Conservation (phyloP, 2,888 invertebrate species). For the Tolmerus cingulatus region DNA sequence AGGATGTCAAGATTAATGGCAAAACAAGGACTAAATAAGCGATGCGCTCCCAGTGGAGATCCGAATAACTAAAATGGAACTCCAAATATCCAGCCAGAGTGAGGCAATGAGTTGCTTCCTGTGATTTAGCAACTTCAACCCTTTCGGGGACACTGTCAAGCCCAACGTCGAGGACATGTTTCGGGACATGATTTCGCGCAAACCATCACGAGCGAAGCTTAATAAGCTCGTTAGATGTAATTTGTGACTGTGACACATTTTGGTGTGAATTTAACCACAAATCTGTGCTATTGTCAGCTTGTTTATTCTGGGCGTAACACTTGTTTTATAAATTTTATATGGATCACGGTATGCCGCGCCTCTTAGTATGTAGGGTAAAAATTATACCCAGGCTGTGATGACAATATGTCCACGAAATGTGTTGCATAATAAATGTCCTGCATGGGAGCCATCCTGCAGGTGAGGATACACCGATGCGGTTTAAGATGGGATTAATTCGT, state of each 20-base stretch:
- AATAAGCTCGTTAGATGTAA: conserved; percentile 38
- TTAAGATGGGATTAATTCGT: conserved; percentile 10
- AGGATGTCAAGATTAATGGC: background rate
- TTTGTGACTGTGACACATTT: conserved; percentile 39
- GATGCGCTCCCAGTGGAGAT: background rate
- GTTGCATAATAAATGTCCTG: background rate
- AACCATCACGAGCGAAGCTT: conserved; percentile 13
- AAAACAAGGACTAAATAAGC: background rate
- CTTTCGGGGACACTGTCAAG: too few relatives aligned
- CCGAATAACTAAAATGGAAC: background rate
- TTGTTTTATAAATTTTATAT: conserved; percentile 35
- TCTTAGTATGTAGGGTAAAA: background rate
- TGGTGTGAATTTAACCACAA: conserved; percentile 30
- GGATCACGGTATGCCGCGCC: background rate
- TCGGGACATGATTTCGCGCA: background rate
- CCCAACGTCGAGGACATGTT: background rate
- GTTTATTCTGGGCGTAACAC: conserved; percentile 14
- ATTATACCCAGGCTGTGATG: background rate
- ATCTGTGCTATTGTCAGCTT: conserved; percentile 35
- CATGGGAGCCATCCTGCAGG: background rate
- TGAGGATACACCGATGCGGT: background rate
- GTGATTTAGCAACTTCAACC: background rate
- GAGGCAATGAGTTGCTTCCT: background rate
- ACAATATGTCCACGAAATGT: conserved; percentile 36
- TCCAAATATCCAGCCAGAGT: background rate